Evolutionary conservation across 2,888 invertebrate species (phyloP), one percentile per base, ranked within the genome.

Genomic region (Eilema griseolum): DNA sequence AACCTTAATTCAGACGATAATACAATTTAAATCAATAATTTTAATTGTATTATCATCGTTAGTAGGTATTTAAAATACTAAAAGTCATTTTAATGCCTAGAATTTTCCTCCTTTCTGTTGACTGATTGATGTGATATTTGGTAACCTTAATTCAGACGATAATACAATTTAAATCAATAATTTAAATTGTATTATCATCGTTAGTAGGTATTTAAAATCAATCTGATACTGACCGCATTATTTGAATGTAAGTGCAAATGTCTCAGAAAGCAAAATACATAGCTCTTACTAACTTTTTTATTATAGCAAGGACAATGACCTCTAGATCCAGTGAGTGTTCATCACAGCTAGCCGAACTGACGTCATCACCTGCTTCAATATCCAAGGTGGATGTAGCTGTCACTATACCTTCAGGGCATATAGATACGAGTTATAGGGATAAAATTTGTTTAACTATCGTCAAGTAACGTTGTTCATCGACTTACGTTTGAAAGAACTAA

Each of bases 381-480:
- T 93, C 93, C 0, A 94, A 94, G 72, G 95, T 95, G 10, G 94
- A 95, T 74, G 94, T 95, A 0, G 95, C 95, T 0, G 95, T 95
- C 11, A 94, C 94, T 0, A 75, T 95, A 16, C 95, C 95, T 0
- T 85, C 91, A 2, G 90, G 92, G 8, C 89, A 91, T 14, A 65
- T 90, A 69, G 94, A 94, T 63, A 91, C 90, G 2, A 94, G 93
- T 65, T 94, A 94, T 74, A 89, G 94, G 81, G 95, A 95, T 76
- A 92, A 92, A 78, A 94, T 95, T 75, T 94, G 95, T 82, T 86
- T 95, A 75, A 94, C 94, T 64, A 93, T 95, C 79, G 91, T 95
- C 26, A 94, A 95, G 83, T 94, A 88, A 81, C 70, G 12, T 67
- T 24, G 57, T 67, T 70, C 16, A 20, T 20, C 33, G 3, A 62